Base-by-base conservation (phyloP, 1,140 invertebrate genomes). In the Acarapis woodi region DNA sequence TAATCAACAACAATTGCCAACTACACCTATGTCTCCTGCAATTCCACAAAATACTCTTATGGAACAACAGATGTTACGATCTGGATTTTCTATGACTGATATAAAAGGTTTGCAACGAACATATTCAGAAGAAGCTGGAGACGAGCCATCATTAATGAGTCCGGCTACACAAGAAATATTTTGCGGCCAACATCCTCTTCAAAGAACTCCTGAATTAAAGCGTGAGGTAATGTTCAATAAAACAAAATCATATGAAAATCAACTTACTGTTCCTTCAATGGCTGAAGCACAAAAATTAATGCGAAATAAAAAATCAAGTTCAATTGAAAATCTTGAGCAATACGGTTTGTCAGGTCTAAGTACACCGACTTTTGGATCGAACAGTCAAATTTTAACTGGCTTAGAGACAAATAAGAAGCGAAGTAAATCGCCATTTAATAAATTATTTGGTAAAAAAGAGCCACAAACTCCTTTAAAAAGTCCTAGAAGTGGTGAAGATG, bases 371-470 rank as follows among this genome's bases (percentile, higher is more conserved):
- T 3, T 14, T 4, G 14, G 28, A 26, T 12, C 30, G 15, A 3
- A 39, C 28, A 32, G 30, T 18, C 16, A 29, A n/a, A n/a, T n/a
- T n/a, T 24, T n/a, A 24, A 8, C 14, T 33, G 55, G 53, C 38
- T 70, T 78, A 22, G 71, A 77, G 32, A 76, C 79, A 47, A 51
- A 52, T 30, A 83, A 82, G 49, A 71, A 73, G 51, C 58, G 79
- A 12, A 77, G 78, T 30, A 64, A 76, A 47, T 83, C 77, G 24
- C 79, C 79, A 18, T 87, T 87, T 55, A n/a, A n/a, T n/a, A 73
- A 73, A 51, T 76, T 79, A 53, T 79, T 79, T 54, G 68, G 70
- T 20, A 66, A 71, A 38, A 77, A 75, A 53, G 42, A 42, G 10
- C 36, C 25, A 1, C 25, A 18, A 8, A 8, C 19, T 16, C 25